These are phyloP conservation scores for Clytia hemisphaerica DNA, from an alignment of 30 jellyfish, hydroid and myxozoan genomes.

Conservation along the genomic window DNA sequence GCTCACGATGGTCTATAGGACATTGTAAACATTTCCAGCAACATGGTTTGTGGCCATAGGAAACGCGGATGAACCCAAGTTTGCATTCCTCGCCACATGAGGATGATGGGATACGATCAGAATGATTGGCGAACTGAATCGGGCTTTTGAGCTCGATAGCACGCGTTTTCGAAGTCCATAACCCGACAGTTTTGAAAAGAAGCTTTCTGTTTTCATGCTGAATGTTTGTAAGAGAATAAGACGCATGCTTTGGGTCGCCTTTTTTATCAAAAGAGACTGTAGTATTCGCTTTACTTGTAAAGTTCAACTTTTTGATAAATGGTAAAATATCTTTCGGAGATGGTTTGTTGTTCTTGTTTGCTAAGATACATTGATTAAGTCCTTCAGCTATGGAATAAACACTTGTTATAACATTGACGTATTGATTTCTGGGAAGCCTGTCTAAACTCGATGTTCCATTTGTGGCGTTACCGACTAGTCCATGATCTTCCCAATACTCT, in stretches of 20 bases:
- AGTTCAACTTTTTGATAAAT: constrained; percentile 17
- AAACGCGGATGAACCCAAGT: constrained; percentile 46
- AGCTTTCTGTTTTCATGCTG: constrained; percentile 3
- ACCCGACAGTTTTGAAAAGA: constrained; percentile 16
- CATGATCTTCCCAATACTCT: constrained; percentile 67
- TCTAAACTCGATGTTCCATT: constrained; percentile 28
- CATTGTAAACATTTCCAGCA: constrained; percentile 66
- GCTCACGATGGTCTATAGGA: constrained; percentile 41
- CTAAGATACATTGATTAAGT: neutral
- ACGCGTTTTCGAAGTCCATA: constrained; percentile 38
- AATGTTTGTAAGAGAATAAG: constrained; percentile 40
- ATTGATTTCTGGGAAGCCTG: constrained; percentile 29
- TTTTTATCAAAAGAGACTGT: constrained; percentile 30
- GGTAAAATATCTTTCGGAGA: constrained; percentile 25
- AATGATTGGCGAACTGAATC: constrained; percentile 30
- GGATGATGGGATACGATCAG: constrained; percentile 30
- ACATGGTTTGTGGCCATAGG: constrained; percentile 26
- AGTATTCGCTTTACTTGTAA: constrained; percentile 34
- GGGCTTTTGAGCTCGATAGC: constrained; percentile 1
- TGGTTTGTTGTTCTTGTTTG: neutral
- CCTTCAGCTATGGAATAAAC: constrained; percentile 53
- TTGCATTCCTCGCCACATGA: constrained; percentile 48
- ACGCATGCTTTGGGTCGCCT: constrained; percentile 53
- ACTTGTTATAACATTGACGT: constrained; percentile 46
- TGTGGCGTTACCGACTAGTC: constrained; percentile 14